These are phyloP conservation scores for Oreortyx pictus DNA, from an alignment of 2,797 vertebrate species.

Conservation along the genomic window DNA sequence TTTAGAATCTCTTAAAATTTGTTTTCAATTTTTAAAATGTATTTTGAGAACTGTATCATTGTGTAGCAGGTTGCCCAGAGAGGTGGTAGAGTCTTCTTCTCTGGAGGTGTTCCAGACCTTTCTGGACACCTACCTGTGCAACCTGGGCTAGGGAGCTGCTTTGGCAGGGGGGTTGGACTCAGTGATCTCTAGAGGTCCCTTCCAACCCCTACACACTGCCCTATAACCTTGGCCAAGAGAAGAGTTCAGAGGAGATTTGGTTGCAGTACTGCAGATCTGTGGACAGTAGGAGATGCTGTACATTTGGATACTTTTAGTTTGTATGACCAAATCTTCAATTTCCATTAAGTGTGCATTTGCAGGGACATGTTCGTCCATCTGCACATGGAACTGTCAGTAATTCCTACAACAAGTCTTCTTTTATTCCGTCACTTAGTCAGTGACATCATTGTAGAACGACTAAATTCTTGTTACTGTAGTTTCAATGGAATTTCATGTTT, in stretches of 20 bases:
- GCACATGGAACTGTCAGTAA: background rate
- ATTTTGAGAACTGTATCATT: slow-evolving; percentile 16
- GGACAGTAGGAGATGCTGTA: background rate
- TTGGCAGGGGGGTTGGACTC: too few relatives aligned
- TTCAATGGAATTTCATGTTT: background rate
- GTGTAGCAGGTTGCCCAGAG: background rate
- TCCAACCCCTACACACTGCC: background rate
- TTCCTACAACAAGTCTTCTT: background rate
- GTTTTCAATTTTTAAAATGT: slow-evolving; percentile 35
- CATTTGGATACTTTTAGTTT: slow-evolving; percentile 6
- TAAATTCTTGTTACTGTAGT: background rate
- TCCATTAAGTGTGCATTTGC: slow-evolving; percentile 2
- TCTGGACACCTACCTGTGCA: too few relatives aligned
- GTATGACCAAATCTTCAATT: slow-evolving; percentile 28
- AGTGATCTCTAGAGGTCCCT: too few relatives aligned
- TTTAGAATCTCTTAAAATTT: slow-evolving; percentile 9
- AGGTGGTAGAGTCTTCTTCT: too few relatives aligned
- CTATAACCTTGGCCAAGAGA: background rate
- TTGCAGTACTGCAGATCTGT: background rate
- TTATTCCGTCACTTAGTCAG: background rate
- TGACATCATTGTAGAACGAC: background rate
- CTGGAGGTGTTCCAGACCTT: too few relatives aligned
- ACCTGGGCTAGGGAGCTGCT: too few relatives aligned
- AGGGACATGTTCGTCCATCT: background rate
- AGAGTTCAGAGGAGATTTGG: background rate